Evolutionary conservation across 2,888 invertebrate species (phyloP), one percentile per base, ranked within the genome.

Genomic region (Oscheius sp.): DNA sequence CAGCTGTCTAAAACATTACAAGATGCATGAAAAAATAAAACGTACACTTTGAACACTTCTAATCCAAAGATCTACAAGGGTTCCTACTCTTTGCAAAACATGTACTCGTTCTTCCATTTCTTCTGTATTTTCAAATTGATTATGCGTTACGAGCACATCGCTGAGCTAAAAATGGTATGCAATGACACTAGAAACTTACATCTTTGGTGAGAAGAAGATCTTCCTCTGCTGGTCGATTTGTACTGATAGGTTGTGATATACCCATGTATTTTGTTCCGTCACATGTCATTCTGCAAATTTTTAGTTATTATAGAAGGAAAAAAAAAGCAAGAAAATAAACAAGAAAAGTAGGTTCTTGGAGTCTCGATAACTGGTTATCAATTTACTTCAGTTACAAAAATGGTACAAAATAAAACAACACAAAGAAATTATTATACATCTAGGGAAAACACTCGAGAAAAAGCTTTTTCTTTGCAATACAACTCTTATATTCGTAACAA

Each of bases 1-100:
- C 91, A 5, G 97, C 95, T 91, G 97, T 93, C 87, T 56, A 17
- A 57, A 57, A 57, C 4, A 9, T 9, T 36, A 14, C 36, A 36
- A 36, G 8, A 36, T 9, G 14, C 8, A 9, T 36, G 8, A 9
- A 9, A 14, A 8, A 8, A 36, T 36, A 9, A 14, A 54, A 54
- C 33, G 32, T n/a, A 54, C 54, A 54, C 20, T 12, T n/a, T n/a
- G n/a, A n/a, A n/a, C n/a, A n/a, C n/a, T n/a, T n/a, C n/a, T n/a
- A n/a, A n/a, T 54, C 32, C 32, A 54, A 9, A 33, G 17, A 12
- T n/a, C 17, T 2, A 54, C 33, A 17, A 20, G 14, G 14, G 6
- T 17, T 5, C 36, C 36, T 17, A 54, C 17, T 17, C 20, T 32
- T 20, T 54, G 54, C n/a, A 54, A 17, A 17, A 54, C 33, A 14